phyloP scores from a whole-genome alignment of 1,140 invertebrate species.

The Adoxophyes honmai region DNA sequence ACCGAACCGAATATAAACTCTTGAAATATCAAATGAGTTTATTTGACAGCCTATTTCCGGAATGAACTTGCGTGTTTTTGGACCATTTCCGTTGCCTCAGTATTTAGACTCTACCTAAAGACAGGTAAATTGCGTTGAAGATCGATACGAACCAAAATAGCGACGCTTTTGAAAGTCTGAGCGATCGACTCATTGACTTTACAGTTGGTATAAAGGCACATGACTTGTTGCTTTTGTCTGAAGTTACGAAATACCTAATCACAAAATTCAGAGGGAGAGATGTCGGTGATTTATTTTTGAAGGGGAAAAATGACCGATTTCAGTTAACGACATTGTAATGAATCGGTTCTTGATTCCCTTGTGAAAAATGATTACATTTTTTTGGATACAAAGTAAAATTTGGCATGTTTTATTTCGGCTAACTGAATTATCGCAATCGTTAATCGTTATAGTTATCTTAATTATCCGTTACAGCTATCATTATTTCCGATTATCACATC shows the following conservation, averaged over 20 bases:
- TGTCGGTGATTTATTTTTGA: no score
- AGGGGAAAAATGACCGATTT: no score
- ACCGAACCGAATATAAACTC: background rate
- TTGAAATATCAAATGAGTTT: slow-evolving; percentile 3
- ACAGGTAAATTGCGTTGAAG: background rate
- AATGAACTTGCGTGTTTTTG: background rate
- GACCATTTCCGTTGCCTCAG: background rate
- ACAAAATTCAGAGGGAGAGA: no score
- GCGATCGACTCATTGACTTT: no score
- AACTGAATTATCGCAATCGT: background rate
- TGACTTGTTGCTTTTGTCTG: no score
- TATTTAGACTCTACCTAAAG: background rate
- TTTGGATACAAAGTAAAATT: background rate
- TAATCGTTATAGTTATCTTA: background rate
- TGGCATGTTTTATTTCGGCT: no score
- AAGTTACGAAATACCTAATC: no score
- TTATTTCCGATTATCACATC: background rate
- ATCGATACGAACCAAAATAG: background rate
- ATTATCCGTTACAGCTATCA: slow-evolving; percentile 1
- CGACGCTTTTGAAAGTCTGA: no score
- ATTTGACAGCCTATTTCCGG: background rate
- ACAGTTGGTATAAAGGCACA: no score
- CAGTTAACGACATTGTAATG: no score
- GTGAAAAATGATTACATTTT: no score
- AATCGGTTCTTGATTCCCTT: no score